Percentiles rank a stretch among this genome's conserved stretches.
Conservation (phyloP, 2,888 invertebrate species). For the Onchidella celtica region DNA sequence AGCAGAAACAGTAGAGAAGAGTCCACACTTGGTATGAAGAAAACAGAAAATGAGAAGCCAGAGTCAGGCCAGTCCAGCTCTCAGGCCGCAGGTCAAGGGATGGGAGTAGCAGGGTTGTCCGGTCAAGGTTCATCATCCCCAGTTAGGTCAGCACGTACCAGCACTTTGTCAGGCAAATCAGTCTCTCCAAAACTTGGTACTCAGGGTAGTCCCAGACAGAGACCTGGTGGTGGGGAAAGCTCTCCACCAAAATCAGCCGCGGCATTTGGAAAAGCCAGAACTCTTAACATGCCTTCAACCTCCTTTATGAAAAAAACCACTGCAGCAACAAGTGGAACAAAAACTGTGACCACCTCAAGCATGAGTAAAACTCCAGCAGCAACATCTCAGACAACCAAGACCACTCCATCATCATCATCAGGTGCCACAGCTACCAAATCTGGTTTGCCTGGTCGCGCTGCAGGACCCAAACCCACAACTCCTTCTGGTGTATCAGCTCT, state of each 20-base stretch:
- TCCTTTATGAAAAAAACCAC: constrained; percentile 10
- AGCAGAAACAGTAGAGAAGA: not conserved
- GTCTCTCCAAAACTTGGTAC: not conserved
- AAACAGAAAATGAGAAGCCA: constrained; percentile 8
- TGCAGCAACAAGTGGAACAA: not conserved
- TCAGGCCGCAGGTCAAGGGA: not conserved
- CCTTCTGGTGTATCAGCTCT: not conserved
- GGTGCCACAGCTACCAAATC: not conserved
- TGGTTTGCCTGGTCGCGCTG: constrained; percentile 7
- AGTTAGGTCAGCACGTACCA: not conserved
- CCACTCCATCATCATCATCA: constrained; percentile 29
- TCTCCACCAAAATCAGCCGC: not conserved
- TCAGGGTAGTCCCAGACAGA: not conserved
- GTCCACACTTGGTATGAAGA: constrained; percentile 11
- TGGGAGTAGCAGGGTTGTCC: too few relatives aligned
- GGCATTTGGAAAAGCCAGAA: not conserved
- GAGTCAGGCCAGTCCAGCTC: not conserved
- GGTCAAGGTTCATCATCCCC: not conserved
- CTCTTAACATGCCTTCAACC: constrained; percentile 20
- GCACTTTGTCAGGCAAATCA: not conserved
- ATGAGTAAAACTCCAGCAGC: not conserved
- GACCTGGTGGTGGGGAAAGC: not conserved
- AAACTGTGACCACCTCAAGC: not conserved
- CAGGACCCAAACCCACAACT: not conserved
- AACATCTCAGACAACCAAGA: constrained; percentile 11